A percentile compares a stretch with the other conserved stretches of the same genome.
Conservation (phyloP, 37 sponge, comb jelly and placozoan species). For the Halisarca cf. caerulea region DNA sequence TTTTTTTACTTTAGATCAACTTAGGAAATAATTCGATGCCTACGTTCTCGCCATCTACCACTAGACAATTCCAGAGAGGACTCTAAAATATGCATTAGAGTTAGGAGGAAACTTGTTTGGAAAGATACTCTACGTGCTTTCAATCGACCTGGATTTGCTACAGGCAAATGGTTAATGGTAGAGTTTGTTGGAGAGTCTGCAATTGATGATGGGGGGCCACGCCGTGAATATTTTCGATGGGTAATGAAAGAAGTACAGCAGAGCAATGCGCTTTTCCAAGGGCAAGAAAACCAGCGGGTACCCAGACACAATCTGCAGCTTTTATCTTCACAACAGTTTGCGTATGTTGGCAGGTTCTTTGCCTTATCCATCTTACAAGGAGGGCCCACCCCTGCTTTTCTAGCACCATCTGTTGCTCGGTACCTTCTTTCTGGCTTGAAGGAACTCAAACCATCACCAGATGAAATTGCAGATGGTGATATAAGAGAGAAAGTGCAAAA, state of each 20-base stretch:
- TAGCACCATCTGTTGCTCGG: neutral
- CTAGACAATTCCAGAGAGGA: neutral
- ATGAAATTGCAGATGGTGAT: constrained; percentile 4
- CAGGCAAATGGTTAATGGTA: neutral
- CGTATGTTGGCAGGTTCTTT: constrained; percentile 1
- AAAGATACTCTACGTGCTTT: constrained; percentile 5
- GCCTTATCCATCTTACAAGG: constrained; percentile 10
- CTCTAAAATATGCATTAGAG: constrained; percentile 6
- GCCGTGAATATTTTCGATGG: neutral
- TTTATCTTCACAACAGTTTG: neutral
- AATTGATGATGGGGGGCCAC: constrained; percentile 19
- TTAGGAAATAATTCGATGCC: no score
- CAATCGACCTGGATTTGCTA: neutral
- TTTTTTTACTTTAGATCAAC: no score
- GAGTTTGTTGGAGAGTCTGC: constrained; percentile 13
- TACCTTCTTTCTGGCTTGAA: neutral
- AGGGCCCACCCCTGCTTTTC: constrained; percentile 7
- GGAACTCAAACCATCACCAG: neutral
- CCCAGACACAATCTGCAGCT: constrained; percentile 8
- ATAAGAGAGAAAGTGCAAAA: neutral
- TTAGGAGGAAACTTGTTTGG: constrained; percentile 2
- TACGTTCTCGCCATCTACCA: neutral
- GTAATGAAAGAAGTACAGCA: neutral
- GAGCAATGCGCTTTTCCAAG: neutral
- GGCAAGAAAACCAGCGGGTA: neutral